Conservation (phyloP, 2,888 invertebrate genomes). For the Pogonocherus hispidulus region DNA sequence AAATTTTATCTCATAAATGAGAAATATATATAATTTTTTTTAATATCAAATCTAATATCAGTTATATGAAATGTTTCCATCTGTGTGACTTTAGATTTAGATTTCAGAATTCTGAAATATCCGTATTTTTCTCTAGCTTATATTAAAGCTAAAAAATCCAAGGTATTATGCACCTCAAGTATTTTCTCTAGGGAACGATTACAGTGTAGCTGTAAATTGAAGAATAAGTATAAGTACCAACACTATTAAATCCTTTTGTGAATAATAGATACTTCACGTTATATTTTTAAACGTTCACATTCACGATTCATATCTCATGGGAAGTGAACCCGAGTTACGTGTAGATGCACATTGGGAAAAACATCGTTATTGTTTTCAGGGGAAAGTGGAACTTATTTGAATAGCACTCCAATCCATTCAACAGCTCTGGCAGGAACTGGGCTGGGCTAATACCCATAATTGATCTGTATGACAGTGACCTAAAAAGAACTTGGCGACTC, state of each 20-base stretch:
- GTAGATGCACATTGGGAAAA: neutral
- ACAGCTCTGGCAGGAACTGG: constrained; percentile 23
- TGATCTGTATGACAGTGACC: constrained; percentile 28
- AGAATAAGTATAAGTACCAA: too few relatives aligned
- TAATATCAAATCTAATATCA: too few relatives aligned
- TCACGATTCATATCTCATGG: neutral
- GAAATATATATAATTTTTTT: too few relatives aligned
- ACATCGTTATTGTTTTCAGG: constrained; percentile 11
- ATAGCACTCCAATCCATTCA: constrained; percentile 14
- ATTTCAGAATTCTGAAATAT: too few relatives aligned
- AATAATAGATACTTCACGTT: neutral
- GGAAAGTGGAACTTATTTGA: constrained; percentile 12
- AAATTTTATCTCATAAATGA: too few relatives aligned
- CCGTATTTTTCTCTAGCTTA: too few relatives aligned
- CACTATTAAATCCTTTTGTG: neutral
- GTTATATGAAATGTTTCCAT: too few relatives aligned
- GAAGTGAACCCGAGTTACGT: neutral
- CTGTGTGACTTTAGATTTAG: too few relatives aligned
- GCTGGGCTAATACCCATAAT: constrained; percentile 23
- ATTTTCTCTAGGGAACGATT: too few relatives aligned
- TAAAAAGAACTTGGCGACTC: constrained; percentile 15
- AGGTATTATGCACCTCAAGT: too few relatives aligned
- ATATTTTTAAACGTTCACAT: neutral
- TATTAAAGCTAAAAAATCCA: too few relatives aligned
- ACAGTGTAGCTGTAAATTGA: too few relatives aligned